Evolutionary conservation across 2,113 vertebrate species (phyloP), one percentile per base, ranked within the genome.

Genomic region (Oplegnathus fasciatus): DNA sequence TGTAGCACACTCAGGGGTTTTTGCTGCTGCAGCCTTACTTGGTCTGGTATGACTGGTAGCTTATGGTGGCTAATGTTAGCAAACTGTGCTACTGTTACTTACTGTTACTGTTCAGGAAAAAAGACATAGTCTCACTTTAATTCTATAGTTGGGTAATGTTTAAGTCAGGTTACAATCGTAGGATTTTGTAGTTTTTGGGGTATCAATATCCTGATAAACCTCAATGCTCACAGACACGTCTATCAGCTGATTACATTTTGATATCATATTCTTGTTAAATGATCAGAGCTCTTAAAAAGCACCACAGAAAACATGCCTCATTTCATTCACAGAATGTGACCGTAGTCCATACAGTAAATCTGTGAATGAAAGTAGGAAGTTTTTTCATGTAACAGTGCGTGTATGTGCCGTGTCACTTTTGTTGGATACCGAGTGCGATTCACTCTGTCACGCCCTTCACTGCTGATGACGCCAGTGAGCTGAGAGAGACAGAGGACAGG

Each of bases 401-500:
- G 18, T 40, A 18, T 79, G 28, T 78, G 61, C 44, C 18, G 18
- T 75, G 74, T 82, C 70, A 74, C 58, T 34, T 5, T 13, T 76
- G 37, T 26, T 64, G 42, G 28, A 84, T 22, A 50, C 11, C 4
- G 52, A 34, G 22, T 18, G 40, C 48, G 48, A 73, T 72, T 88
- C 73, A 13, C 37, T 30, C 9, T 18, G 54, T 76, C 61, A 50
- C 17, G 28, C 15, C 28, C 18, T 75, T 8, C 8, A 37, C 34
- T 37, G 28, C 64, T 37, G 50, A 83, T 82, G 82, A 85, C 46
- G 62, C 30, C 75, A 78, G 55, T 61, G 58, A 87, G 34, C 84
- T 69, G 68, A 86, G 71, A 37, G 52, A 72, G 62, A 73, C 68
- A 82, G 65, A 80, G 50, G 73, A 76, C 58, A 75, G 62, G 84